Conservation (phyloP, 2,888 invertebrate species). For the Mimachlamys varia region DNA sequence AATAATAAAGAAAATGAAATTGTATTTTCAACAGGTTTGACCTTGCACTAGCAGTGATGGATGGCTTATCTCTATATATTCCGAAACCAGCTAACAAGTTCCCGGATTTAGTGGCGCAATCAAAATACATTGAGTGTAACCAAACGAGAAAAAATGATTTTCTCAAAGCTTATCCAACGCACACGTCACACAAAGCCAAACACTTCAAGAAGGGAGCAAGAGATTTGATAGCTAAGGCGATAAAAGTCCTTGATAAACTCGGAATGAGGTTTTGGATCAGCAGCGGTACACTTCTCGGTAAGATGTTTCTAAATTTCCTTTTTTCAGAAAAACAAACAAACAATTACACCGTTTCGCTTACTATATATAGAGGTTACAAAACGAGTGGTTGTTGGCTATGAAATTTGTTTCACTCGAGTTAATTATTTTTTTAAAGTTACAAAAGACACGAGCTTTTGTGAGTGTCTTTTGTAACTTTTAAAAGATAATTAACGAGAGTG, state of each 20-base stretch:
- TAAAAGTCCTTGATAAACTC: constrained; percentile 81
- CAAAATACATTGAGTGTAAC: constrained; percentile 82
- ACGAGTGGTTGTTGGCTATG: too few species aligned
- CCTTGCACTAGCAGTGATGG: constrained; percentile 50
- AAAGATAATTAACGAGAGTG: too few species aligned
- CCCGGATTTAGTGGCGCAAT: constrained; percentile 74
- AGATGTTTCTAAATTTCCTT: constrained; percentile 1
- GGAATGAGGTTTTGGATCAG: constrained; percentile 83
- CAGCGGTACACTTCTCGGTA: constrained; percentile 83
- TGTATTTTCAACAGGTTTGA: constrained; percentile 48
- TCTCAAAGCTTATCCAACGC: constrained; percentile 75
- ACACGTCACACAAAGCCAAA: constrained; percentile 75
- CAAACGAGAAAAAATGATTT: constrained; percentile 80
- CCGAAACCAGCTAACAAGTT: constrained; percentile 71
- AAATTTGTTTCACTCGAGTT: too few species aligned
- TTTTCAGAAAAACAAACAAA: not conserved
- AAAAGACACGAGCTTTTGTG: too few species aligned
- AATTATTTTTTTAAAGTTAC: too few species aligned
- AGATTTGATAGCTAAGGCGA: constrained; percentile 81
- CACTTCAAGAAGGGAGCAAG: constrained; percentile 81
- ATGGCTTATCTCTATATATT: constrained; percentile 55
- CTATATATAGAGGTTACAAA: too few species aligned
- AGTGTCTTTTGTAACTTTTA: too few species aligned
- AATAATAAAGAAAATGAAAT: too few species aligned
- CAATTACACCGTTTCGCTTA: too few species aligned